Conservation (phyloP, 2,113 vertebrate species). For the Mastomys natalensis region DNA sequence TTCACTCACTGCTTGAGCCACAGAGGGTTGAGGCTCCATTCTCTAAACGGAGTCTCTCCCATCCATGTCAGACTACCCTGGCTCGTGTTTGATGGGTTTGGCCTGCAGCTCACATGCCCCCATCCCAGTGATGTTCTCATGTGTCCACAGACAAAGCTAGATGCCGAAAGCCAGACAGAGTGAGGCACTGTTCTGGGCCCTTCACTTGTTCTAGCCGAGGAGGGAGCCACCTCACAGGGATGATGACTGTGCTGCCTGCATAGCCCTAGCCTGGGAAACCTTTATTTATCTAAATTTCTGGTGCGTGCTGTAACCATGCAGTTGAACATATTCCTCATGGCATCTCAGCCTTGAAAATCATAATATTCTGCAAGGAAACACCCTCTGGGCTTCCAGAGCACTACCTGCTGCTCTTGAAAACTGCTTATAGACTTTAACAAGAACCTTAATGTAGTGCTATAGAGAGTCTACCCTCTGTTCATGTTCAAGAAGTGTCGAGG, state of each 20-base stretch:
- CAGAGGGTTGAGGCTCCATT: neutral
- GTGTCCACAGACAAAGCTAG: neutral
- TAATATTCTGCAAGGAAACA: neutral
- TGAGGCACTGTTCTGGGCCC: accelerated
- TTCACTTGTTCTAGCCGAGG: neutral
- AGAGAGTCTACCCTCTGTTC: accelerated
- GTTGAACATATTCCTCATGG: neutral
- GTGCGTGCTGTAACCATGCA: neutral
- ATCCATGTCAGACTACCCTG: no score
- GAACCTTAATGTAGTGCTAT: neutral
- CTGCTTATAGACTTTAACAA: neutral
- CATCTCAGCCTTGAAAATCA: no score
- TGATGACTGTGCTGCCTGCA: accelerated
- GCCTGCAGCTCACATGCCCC: neutral
- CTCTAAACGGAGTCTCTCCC: accelerated
- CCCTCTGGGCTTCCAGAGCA: neutral
- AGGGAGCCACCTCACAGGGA: accelerated
- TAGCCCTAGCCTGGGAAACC: neutral
- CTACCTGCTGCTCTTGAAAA: neutral
- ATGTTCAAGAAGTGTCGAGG: accelerated
- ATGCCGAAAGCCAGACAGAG: neutral
- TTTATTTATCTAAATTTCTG: neutral
- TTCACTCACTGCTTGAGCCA: neutral
- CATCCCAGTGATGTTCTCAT: neutral
- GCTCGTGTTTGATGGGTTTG: neutral